Conservation (phyloP, 2,888 invertebrate species). For the Notodonta dromedarius region DNA sequence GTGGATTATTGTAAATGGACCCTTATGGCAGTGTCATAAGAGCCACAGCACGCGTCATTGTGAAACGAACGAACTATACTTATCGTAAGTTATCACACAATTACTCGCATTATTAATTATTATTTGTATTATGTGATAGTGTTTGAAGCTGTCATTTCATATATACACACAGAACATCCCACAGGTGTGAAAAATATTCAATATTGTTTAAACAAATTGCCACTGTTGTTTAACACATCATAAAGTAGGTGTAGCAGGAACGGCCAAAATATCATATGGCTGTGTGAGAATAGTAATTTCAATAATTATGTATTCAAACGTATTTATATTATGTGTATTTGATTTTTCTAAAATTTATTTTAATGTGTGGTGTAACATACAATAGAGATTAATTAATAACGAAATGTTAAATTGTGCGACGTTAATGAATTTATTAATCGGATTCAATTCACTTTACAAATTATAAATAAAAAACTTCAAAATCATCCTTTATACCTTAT, state of each 20-base stretch:
- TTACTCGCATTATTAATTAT: conserved; percentile 30
- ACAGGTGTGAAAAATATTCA: not conserved
- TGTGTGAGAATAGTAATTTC: conserved; percentile 51
- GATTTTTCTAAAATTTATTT: conserved; percentile 11
- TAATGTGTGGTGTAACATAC: conserved; percentile 37
- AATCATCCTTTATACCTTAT: too few relatives aligned
- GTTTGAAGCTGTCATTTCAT: conserved; percentile 3
- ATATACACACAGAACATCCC: not conserved
- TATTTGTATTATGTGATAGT: conserved; percentile 22
- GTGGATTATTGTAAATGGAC: too few relatives aligned
- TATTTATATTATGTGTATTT: conserved; percentile 37
- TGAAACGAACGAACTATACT: too few relatives aligned
- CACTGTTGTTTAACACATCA: conserved; percentile 5
- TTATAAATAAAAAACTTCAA: not conserved
- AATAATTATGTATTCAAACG: conserved; percentile 44
- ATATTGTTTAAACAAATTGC: too few relatives aligned
- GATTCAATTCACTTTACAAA: not conserved
- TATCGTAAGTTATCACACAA: not conserved
- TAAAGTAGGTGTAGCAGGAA: conserved; percentile 36
- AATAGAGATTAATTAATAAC: conserved; percentile 17
- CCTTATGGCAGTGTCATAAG: too few relatives aligned
- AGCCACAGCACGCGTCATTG: too few relatives aligned
- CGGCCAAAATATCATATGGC: conserved; percentile 67
- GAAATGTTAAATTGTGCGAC: not conserved
- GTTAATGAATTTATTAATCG: too few relatives aligned